Conservation (phyloP, 2,888 invertebrate genomes). For the Trypoxylon attenuatum region DNA sequence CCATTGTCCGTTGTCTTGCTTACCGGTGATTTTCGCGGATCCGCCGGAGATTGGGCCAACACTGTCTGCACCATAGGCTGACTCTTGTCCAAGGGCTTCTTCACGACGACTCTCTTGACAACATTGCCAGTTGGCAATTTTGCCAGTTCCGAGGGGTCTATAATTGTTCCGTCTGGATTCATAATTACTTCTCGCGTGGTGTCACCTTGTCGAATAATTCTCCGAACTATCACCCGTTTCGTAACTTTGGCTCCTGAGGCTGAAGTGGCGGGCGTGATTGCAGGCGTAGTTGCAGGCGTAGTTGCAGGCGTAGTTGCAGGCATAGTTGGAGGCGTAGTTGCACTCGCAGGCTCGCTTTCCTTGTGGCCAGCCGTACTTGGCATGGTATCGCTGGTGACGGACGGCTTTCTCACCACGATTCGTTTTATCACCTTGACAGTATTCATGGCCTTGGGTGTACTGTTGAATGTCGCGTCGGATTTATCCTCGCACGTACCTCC, state of each 20-base stretch:
- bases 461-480: constrained; percentile 16
- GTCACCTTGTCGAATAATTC: constrained; percentile 72
- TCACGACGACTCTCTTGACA: constrained; percentile 71
- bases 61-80: constrained; percentile 60
- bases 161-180: constrained; percentile 72
- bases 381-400: constrained; percentile 43
- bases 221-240: constrained; percentile 70
- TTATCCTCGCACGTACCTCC: constrained; percentile 34
- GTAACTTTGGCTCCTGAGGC: constrained; percentile 61
- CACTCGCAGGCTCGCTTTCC: constrained; percentile 57
- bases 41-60: constrained; percentile 53
- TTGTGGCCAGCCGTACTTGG: constrained; percentile 41
- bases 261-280: constrained; percentile 28
- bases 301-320: neutral
- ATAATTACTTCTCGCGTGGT: constrained; percentile 71
- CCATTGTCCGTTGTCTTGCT: too few species aligned
- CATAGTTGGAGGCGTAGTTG: neutral
- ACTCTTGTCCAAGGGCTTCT: constrained; percentile 66
- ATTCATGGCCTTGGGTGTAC: constrained; percentile 57
- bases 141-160: constrained; percentile 71
- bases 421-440: constrained; percentile 72
- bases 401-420: constrained; percentile 68
- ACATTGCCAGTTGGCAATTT: constrained; percentile 71
- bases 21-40: constrained; percentile 28
- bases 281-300: neutral